Base-by-base conservation (phyloP, 1,140 invertebrate species). In the Drosophila equinoxialis region DNA sequence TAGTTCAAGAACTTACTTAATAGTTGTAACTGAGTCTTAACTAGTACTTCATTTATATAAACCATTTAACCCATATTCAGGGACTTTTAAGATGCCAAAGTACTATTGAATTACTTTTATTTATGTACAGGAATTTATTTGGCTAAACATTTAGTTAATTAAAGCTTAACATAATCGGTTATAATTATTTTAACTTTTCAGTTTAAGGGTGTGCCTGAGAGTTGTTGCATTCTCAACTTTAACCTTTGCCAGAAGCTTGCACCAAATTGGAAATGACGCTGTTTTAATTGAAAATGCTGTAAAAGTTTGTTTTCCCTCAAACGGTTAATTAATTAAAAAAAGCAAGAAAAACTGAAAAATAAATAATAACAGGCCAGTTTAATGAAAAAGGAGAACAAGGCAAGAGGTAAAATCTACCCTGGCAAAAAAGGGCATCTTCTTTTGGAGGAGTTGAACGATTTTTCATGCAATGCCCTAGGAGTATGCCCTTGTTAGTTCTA, bases 321-420 rank as follows among this genome's bases (percentile, higher is more conserved):
- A 33, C 33, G 6, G 37, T 59, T 75, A 41, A 74, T 82, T 74
- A 71, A 80, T 76, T 76, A 69, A 65, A 78, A 30, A 20, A 23
- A 23, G 20, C 20, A 23, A 57, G 14, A n/a, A 68, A 41, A 71
- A 23, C 8, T 62, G 8, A 51, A 10, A 59, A 41, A 39, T 17
- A 64, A 57, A 13, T 26, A 41, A 35, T 11, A 51, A 51, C 45
- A 23, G 45, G 2, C 3, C 20, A 23, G 26, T 6, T 51, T n/a
- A 39, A 51, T 66, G 23, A 45, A 58, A 39, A 55, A 48, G 2
- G 14, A 11, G 14, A 42, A 17, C 6, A 45, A 45, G 14, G 45
- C 45, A 48, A 20, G 17, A 48, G 17, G 17, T 20, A 23, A 51
- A 51, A 51, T 51, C 17, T 23, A 51, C 17, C 3, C 45, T 23